Percentiles rank a stretch among this genome's conserved stretches.
Evolutionary conservation across 2,888 invertebrate genomes (phyloP).

Genomic region (Apantesis nais): DNA sequence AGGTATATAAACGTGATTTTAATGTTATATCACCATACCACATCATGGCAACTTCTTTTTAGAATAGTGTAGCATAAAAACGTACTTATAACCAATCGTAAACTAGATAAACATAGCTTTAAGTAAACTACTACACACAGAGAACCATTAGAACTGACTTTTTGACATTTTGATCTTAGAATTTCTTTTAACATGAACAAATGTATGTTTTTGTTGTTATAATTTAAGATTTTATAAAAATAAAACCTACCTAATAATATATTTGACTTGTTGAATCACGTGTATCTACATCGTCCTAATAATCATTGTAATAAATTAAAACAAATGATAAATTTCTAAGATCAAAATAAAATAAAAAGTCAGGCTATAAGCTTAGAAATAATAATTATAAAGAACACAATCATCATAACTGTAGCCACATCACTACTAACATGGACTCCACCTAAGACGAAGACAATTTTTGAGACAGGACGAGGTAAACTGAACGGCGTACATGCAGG

Average conservation of each 20-base stretch:
- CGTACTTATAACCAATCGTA: neutral
- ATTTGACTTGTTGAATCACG: too few species aligned
- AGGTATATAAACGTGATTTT: constrained; percentile 34
- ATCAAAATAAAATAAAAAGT: constrained; percentile 15
- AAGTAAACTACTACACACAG: constrained; percentile 13
- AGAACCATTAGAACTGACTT: neutral
- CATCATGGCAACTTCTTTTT: constrained; percentile 16
- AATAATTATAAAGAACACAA: constrained; percentile 1
- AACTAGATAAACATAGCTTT: constrained; percentile 16
- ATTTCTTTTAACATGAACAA: neutral
- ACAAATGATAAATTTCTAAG: neutral
- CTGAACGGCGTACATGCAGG: constrained; percentile 80
- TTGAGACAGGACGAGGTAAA: constrained; percentile 81
- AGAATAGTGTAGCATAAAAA: constrained; percentile 11
- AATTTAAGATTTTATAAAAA: too few species aligned
- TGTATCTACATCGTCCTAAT: too few species aligned
- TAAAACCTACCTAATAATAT: too few species aligned
- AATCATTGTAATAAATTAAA: too few species aligned
- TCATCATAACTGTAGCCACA: constrained; percentile 13
- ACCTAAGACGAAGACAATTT: constrained; percentile 56
- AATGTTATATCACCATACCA: constrained; percentile 7
- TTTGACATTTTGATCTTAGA: constrained; percentile 17
- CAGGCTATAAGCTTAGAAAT: neutral
- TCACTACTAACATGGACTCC: constrained; percentile 50
- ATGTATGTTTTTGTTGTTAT: too few species aligned